Conservation (phyloP, 2,888 invertebrate genomes). For the Neoascia interrupta region DNA sequence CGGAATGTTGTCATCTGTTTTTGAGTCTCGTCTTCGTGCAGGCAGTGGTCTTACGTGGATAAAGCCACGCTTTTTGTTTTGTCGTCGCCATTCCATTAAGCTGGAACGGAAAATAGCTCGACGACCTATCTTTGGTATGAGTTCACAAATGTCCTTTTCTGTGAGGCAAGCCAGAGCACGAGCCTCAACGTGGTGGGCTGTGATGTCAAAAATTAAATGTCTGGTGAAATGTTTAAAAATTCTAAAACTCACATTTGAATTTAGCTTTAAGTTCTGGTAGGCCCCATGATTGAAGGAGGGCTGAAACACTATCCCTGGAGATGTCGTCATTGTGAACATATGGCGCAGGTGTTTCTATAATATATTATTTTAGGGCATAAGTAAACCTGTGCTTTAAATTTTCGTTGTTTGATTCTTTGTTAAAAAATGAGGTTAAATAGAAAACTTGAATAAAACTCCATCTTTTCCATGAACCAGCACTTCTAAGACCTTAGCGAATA, state of each 20-base stretch:
- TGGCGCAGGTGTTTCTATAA: background rate
- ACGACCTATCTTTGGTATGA: constrained; percentile 54
- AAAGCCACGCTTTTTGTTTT: background rate
- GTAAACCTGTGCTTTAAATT: too few relatives aligned
- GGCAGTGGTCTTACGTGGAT: background rate
- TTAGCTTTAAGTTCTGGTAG: constrained; percentile 38
- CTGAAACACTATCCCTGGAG: constrained; percentile 20
- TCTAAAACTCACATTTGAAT: constrained; percentile 44
- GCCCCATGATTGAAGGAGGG: constrained; percentile 40
- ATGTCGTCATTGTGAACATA: background rate
- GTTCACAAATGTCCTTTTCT: constrained; percentile 56
- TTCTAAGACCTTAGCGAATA: too few relatives aligned
- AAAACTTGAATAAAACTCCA: too few relatives aligned
- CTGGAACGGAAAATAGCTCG: constrained; percentile 56
- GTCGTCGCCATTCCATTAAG: constrained; percentile 49
- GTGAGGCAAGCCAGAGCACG: constrained; percentile 47
- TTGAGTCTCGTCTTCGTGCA: background rate
- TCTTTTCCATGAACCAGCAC: too few relatives aligned
- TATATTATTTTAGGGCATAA: too few relatives aligned
- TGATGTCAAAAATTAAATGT: background rate
- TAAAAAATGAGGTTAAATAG: too few relatives aligned
- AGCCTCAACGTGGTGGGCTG: constrained; percentile 43
- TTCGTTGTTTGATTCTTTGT: too few relatives aligned
- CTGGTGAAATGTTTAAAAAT: background rate
- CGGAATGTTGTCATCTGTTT: constrained; percentile 26